Evolutionary conservation across 2,113 vertebrate species (phyloP).

Genomic region (Anolis sagrei): DNA sequence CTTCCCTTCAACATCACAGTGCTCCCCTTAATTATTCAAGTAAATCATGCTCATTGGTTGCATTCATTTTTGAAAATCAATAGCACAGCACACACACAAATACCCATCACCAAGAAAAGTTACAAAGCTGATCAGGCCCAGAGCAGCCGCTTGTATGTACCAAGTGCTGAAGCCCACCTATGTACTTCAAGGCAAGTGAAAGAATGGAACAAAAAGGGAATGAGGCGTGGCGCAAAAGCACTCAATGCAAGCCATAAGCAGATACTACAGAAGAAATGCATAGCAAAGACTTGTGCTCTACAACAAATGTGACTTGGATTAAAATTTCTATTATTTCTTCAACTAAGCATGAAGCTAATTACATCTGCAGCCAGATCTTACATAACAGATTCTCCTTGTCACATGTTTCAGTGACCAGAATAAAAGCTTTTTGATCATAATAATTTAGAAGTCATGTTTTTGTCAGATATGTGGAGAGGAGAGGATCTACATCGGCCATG

Average conservation of each 20-base stretch:
- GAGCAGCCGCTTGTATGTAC: conserved; percentile 37
- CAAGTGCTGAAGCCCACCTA: conserved; percentile 25
- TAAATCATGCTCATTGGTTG: conserved; percentile 78
- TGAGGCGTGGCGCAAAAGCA: not conserved
- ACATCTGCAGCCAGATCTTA: conserved; percentile 64
- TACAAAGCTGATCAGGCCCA: conserved; percentile 80
- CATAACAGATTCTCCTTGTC: conserved; percentile 24
- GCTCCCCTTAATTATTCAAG: conserved; percentile 71
- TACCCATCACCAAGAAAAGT: conserved; percentile 79
- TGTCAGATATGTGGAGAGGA: conserved; percentile 59
- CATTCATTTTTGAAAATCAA: conserved; percentile 72
- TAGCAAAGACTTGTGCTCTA: conserved; percentile 33
- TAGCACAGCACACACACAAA: conserved; percentile 69
- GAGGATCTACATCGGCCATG: conserved; percentile 76
- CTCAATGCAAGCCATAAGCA: not conserved
- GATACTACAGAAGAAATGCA: conserved; percentile 22
- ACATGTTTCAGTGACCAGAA: conserved; percentile 47
- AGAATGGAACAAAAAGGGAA: not conserved
- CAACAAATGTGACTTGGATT: conserved; percentile 13
- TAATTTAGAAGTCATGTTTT: conserved; percentile 51
- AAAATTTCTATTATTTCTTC: conserved; percentile 70
- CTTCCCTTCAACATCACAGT: conserved; percentile 46
- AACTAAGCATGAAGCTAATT: conserved; percentile 70
- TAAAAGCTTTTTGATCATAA: conserved; percentile 67
- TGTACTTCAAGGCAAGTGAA: conserved; percentile 37